phyloP scores from a whole-genome alignment of 2,797 vertebrate genomes.

The Platyrinchus mystaceus region DNA sequence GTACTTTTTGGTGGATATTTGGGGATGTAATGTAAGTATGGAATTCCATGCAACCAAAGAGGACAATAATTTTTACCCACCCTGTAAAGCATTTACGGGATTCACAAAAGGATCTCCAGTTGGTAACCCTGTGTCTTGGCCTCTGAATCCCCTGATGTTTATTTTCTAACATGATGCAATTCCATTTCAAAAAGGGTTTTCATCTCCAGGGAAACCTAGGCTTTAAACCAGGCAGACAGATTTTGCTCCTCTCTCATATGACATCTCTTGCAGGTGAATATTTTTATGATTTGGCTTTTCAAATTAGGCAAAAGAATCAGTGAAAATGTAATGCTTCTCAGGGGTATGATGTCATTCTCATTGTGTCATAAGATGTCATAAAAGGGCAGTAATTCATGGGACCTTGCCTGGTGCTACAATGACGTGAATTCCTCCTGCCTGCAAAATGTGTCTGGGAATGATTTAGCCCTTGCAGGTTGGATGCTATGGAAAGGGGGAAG shows the following conservation, averaged over 20 bases:
- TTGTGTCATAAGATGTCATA: not conserved
- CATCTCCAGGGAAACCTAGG: not conserved
- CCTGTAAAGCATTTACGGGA: not conserved
- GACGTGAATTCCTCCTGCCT: not conserved
- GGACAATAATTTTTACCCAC: not conserved
- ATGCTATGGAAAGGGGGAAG: not conserved
- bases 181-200: not conserved
- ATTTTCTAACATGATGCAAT: not conserved
- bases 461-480: not conserved
- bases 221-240: not conserved
- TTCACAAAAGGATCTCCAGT: not conserved
- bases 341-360: not conserved
- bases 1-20: not conserved
- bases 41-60: not conserved
- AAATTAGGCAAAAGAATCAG: not conserved
- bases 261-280: not conserved
- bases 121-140: not conserved
- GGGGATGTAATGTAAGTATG: not conserved
- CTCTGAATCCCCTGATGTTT: not conserved
- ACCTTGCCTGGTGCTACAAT: not conserved
- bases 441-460: not conserved
- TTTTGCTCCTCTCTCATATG: not conserved
- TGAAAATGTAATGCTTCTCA: not conserved
- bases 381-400: not conserved
- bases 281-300: not conserved